Base-by-base conservation (phyloP, 2,113 vertebrate genomes). In the Phocoena sinus region DNA sequence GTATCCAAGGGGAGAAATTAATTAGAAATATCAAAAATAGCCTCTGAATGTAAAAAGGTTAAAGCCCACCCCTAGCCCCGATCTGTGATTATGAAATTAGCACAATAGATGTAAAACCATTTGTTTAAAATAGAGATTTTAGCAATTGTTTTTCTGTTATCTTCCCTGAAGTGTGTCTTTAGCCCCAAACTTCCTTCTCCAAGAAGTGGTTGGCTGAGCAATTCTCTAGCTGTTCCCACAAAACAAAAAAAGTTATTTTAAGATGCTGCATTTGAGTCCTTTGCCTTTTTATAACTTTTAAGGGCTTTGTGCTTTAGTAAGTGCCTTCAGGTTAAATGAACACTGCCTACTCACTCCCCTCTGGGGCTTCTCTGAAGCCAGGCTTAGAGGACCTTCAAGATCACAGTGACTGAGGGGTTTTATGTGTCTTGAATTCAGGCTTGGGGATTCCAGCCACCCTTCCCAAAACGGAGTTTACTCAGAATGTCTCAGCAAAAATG, bases 191-290 rank as follows among this genome's bases (percentile, higher is more conserved):
- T 53, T 44, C 76, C 26, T 95, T 70, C 5, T 93, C 81, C 26
- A 79, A 94, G 76, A 96, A 90, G n/a, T 73, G 41, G 8, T 9
- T 95, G 77, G 62, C 63, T 6, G 21, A 91, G 74, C 74, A 76
- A 82, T 83, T 86, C 81, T 65, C 6, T 87, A 85, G 58, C 76
- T 94, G 47, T 76, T 94, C 28, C 86, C 50, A 82, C 15, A 71
- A 73, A 94, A 94, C 23, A 74, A 82, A 94, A 94, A 93, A 96
- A 38, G 41, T 62, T 96, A 79, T 95, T 94, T 96, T 96, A 96
- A 96, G 84, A 84, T 33, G 56, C 53, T 93, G 70, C 53, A 2
- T 53, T 83, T 31, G 76, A 89, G n/a, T 80, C 77, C 65, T 87
- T 84, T 76, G 70, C 58, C 44, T 94, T 71, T 89, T 68, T 20